Evolutionary conservation across 2,888 invertebrate genomes (phyloP), one percentile per base, ranked within the genome.

Genomic region (Petrophora chlorosata): DNA sequence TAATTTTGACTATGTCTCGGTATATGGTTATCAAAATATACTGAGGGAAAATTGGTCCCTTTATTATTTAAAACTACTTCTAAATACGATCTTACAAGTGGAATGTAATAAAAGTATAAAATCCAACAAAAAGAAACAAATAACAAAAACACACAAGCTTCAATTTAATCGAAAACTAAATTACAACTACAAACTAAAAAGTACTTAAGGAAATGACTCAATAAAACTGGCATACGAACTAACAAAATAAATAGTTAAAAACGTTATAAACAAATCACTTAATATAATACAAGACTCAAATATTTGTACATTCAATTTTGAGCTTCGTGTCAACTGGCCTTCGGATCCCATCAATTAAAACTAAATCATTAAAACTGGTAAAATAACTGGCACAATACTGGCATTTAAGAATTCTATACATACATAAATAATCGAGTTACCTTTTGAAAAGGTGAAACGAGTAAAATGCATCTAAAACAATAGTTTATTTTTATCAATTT

Each of bases 281-380:
- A 61, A 52, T 41, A 53, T 54, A 48, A 53, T 58, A 59, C 50
- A 59, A 54, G 51, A 55, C 61, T 58, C 59, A 57, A 47, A 53
- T 48, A 76, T 86, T 87, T 88, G 87, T 88, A 89, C 87, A 87
- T 74, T 63, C 65, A 65, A 87, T 87, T 88, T 89, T 85, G 88
- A 88, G 88, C 86, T 79, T 87, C 76, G 61, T 73, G 73, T 77
- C 61, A 70, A 89, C 89, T 89, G 89, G 89, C 89, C 89, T 70
- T 70, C 58, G 10, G 63, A 84, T 86, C 88, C 88, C 85, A 80
- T 76, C 67, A 9, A 28, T 70, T 54, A 42, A 71, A 69, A 54
- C 49, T 53, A 56, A 50, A 34, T 65, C 74, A 73, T 76, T 80
- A 77, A 69, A 52, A 63, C 70, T 79, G 76, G 78, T 78, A 79